Percentiles rank a stretch among this genome's conserved stretches.
Conservation (phyloP, 1,140 invertebrate genomes). For the Mamestra configurata region DNA sequence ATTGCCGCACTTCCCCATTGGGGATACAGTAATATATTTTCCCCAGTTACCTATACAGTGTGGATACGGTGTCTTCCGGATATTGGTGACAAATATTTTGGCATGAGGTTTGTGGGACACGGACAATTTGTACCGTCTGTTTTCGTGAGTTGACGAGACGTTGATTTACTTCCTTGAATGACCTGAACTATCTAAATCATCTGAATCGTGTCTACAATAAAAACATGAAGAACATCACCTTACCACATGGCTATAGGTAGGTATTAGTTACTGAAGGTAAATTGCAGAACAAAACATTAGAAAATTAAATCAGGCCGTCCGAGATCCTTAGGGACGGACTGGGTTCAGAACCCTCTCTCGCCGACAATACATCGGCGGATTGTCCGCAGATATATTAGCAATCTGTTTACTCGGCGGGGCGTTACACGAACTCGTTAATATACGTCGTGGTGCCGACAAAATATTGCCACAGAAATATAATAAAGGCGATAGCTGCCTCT, state of each 20-base stretch:
- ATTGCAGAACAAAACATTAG: conserved; percentile 4
- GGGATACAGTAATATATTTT: conserved; percentile 40
- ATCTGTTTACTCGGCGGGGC: conserved; percentile 69
- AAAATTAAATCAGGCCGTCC: conserved; percentile 5
- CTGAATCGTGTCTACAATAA: neutral
- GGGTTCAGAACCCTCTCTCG: conserved; percentile 12
- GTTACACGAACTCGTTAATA: conserved; percentile 68
- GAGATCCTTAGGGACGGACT: conserved; percentile 17
- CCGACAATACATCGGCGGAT: conserved; percentile 52
- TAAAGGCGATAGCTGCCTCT: conserved; percentile 39
- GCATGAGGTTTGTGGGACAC: conserved; percentile 22
- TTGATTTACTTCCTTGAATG: neutral
- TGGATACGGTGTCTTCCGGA: conserved; percentile 25
- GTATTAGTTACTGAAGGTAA: neutral
- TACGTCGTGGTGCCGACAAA: conserved; percentile 60
- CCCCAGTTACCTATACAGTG: conserved; percentile 25
- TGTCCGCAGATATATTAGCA: conserved; percentile 62
- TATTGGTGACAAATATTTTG: conserved; percentile 43
- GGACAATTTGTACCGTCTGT: neutral
- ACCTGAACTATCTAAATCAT: neutral
- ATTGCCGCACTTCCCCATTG: conserved; percentile 49
- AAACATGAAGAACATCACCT: neutral
- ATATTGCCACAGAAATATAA: conserved; percentile 60
- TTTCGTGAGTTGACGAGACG: neutral
- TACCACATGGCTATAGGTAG: neutral